Evolutionary conservation across 2,888 invertebrate species (phyloP), one percentile per base, ranked within the genome.

Genomic region (Nycteola revayana): DNA sequence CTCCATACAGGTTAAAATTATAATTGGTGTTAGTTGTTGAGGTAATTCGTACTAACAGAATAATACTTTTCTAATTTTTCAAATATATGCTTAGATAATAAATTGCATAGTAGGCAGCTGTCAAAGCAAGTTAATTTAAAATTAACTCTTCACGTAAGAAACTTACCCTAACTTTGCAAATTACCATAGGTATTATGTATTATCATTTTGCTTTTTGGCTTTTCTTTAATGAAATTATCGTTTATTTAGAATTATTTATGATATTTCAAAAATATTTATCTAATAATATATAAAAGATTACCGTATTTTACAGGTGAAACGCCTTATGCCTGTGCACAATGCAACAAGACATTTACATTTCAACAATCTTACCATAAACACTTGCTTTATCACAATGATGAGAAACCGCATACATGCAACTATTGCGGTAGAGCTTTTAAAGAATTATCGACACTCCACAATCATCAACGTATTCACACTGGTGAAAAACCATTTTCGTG

Each of bases 341-440:
- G 96, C 69, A 93, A 93, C 49, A 95, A 95, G 73, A 94, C 94
- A 7, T 96, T 96, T 76, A 96, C 96, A 29, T 96, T 96, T 81
- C 96, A 96, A 81, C 96, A 96, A 64, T 96, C 96, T 0, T 96
- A 95, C 75, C 96, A 96, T 74, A 96, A 96, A 69, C 96, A 96
- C 78, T 91, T 95, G 66, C 86, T 96, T 30, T 96, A 96, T 68
- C 96, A 96, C 69, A 95, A 94, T 42, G 94, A 95, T 60, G 95
- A 96, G 58, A 96, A 96, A 63, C 96, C 96, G 0, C 92, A 93
- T 53, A 90, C 91, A 1, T 96, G 96, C 61, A 84, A 72, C 30
- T 93, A 93, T 56, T 96, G 96, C 69, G 94, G 95, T 0, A 90
- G 95, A 43, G 92, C 95, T 14, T 96, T 96, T 68, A 96, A 96